Base-by-base conservation (phyloP, 2,797 vertebrate genomes). In the Vespertilio murinus region DNA sequence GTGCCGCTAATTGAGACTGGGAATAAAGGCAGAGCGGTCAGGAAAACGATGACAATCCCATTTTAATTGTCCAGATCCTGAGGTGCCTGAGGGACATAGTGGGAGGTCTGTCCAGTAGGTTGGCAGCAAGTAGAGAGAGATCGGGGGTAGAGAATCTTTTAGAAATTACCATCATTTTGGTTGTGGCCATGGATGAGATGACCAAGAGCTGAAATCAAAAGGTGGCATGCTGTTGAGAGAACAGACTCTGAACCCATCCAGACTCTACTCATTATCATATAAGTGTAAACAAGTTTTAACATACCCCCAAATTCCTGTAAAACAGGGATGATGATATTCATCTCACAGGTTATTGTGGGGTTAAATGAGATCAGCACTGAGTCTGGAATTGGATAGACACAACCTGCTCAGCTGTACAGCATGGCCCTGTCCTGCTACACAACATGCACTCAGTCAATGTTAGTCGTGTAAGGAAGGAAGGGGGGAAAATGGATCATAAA, bases 181-280 rank as follows among this genome's bases (percentile, higher is more conserved):
- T 6, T 9, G 54, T 81, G 13, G 10, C 38, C n/a, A 52, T 3
- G 3, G 38, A 33, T 73, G 40, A 88, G 42, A 71, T 56, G 40
- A 89, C 28, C 40, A 69, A 95, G 30, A 88, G 54, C 18, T 77
- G 74, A 93, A 64, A 70, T 80, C 35, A 67, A 88, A 77, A 87
- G 6, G n/a, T 0, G 42, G 40, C 54, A 42, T 23, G 8, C 52
- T 81, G 3, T 49, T 54, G 40, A 91, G 25, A 6, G 49, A 90
- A 81, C 20, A 33, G 75, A 47, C 77, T 91, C 74, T 59, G 23
- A 52, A 47, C 18, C 12, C 16, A 70, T 11, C 69, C 20, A 86
- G 69, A 87, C 14, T 49, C 75, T 35, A n/a, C 45, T 94, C 25
- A 20, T 71, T 64, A 23, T 54, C 89, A 73, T 3, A 8, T 56